Evolutionary conservation across 2,888 invertebrate genomes (phyloP), one percentile per base, ranked within the genome.

Genomic region (Rhingia campestris): DNA sequence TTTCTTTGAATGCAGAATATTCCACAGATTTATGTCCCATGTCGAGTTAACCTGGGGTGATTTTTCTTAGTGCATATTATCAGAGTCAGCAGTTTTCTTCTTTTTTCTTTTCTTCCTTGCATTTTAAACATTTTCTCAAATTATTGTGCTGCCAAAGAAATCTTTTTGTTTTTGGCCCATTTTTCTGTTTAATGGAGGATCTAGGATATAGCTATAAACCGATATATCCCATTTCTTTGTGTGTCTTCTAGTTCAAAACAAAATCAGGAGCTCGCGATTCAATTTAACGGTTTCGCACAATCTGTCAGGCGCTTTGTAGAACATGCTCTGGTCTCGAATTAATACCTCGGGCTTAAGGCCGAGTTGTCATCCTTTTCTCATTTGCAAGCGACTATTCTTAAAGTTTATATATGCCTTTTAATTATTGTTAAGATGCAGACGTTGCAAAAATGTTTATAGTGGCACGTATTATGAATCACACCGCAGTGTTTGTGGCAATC

Each of bases 11-110:
- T 81, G 76, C 76, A 58, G 53, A 49, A 70, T 76, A 81, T 70
- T 81, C 59, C 64, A 45, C 70, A 70, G 70, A 76, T 54, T 81
- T 76, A 66, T 56, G 64, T 77, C 69, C 72, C 76, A 81, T 61
- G 72, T 81, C 81, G 76, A 81, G 77, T 72, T 77, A 81, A 77
- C 81, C 81, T 61, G 70, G 66, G 81, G 81, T 77, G 81, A 72
- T 58, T 43, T 51, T 54, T 32, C 35, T 10, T 9, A 37, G n/a
- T 58, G 41, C 43, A 49, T 59, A 51, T 58, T 75, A 61, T 43
- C 41, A 41, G 33, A 66, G 39, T 43, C 47, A 64, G 63, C 39
- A 39, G 41, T 41, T 41, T 45, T 32, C 32, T 47, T 49, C n/a
- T 61, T 14, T 14, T 12, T 33, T 7, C 4, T 6, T 74, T 45